Percentiles rank a stretch among this genome's conserved stretches.
Conservation (phyloP, 2,888 invertebrate genomes). For the Osmoderma eremita region DNA sequence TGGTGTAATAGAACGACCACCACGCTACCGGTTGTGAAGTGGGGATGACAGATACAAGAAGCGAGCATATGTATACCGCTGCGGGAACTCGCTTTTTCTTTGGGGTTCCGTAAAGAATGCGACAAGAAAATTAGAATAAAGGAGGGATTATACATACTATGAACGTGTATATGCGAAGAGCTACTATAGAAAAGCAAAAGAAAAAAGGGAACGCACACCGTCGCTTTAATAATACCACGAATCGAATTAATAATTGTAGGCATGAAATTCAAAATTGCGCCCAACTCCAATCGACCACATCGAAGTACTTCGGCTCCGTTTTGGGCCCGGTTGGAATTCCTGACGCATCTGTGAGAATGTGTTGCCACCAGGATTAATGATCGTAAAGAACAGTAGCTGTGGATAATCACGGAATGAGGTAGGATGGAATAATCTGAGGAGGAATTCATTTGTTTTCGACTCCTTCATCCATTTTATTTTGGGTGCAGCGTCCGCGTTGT, state of each 20-base stretch:
- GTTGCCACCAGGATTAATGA: constrained; percentile 57
- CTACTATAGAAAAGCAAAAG: neutral
- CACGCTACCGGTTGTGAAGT: neutral
- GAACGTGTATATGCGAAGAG: no score
- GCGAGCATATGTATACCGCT: neutral
- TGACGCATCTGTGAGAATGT: constrained; percentile 44
- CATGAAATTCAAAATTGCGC: constrained; percentile 64
- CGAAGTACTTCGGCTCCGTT: constrained; percentile 29
- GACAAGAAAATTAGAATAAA: no score
- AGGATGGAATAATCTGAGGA: constrained; percentile 52
- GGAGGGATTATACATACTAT: no score
- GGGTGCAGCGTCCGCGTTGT: no score
- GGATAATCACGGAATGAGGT: constrained; percentile 53
- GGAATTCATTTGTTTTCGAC: constrained; percentile 52
- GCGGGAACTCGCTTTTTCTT: constrained; percentile 16
- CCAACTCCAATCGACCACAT: constrained; percentile 52
- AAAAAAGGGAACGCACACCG: constrained; percentile 44
- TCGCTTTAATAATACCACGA: constrained; percentile 54
- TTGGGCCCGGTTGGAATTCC: no score
- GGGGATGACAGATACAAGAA: neutral
- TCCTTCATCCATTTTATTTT: constrained; percentile 25
- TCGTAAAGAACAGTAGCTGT: constrained; percentile 55
- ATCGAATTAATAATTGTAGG: constrained; percentile 63
- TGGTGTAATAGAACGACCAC: neutral
- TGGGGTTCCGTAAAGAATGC: neutral